These are phyloP conservation scores for Brachionus sp. DNA, from an alignment of 1,140 invertebrate species.

Conservation along the genomic window DNA sequence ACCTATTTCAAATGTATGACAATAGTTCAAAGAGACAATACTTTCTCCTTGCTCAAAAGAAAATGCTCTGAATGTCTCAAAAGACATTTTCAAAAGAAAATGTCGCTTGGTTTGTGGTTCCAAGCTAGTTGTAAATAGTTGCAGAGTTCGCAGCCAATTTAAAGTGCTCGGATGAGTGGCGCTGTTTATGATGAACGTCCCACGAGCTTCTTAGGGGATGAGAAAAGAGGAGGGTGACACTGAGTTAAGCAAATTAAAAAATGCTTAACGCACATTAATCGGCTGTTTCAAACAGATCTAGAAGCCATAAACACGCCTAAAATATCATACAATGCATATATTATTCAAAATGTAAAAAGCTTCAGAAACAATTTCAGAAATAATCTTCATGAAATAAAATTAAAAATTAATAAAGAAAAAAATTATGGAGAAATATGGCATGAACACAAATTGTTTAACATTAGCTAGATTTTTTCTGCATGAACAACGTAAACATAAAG, in stretches of 20 bases:
- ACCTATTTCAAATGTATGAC: too few relatives aligned
- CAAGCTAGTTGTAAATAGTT: too few relatives aligned
- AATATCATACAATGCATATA: background rate
- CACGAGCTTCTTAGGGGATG: too few relatives aligned
- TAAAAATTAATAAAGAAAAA: background rate
- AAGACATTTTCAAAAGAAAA: too few relatives aligned
- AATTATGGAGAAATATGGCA: constrained; percentile 46
- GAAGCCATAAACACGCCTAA: background rate
- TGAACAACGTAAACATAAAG: constrained; percentile 77
- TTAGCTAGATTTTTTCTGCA: constrained; percentile 87
- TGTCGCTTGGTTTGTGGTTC: too few relatives aligned
- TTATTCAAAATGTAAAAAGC: background rate
- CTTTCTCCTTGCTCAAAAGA: too few relatives aligned
- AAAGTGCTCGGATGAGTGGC: background rate
- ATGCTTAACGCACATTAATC: background rate
- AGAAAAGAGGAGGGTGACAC: background rate
- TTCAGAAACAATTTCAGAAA: background rate
- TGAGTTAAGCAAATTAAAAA: background rate
- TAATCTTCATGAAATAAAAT: background rate
- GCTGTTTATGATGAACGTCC: too few relatives aligned
- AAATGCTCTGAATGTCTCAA: too few relatives aligned
- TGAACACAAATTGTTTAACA: constrained; percentile 79
- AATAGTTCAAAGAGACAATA: too few relatives aligned
- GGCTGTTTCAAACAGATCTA: background rate
- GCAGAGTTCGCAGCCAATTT: too few relatives aligned